Base-by-base conservation (phyloP, 2,888 invertebrate genomes). In the Galerucella calmariensis region DNA sequence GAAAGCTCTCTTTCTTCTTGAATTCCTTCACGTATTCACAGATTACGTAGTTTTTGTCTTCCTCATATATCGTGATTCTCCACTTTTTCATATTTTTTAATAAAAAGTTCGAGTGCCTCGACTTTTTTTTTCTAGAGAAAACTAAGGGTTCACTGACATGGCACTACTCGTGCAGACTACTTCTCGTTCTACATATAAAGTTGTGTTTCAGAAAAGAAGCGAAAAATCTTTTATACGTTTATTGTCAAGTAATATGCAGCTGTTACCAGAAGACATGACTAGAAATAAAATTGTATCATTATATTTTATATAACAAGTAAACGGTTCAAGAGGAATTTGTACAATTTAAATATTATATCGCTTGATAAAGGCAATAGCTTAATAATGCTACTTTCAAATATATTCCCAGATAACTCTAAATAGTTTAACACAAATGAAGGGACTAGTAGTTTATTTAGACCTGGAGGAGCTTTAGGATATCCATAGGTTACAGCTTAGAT, bases 231-330 rank as follows among this genome's bases (percentile, higher is more conserved):
- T 67, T 62, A 67, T 74, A 67, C 74, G 62, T 66, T 70, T 74
- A 66, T 74, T 71, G 69, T 75, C 72, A 72, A 73, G 67, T 72
- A 69, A 69, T 69, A 72, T 75, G 69, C 75, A 75, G 72, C 75
- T 75, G 75, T 72, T 75, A 67, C 72, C 75, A 63, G 69, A 73
- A 69, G 72, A 75, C 75, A 72, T 75, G 75, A 75, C 75, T 69
- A 58, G 75, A 75, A 75, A 73, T 72, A 68, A 73, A 75, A 75
- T 67, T 41, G 62, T 72, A 56, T 63, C 46, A 72, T 72, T 66
- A 72, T 70, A 20, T 69, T 70, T 72, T 73, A 72, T 65, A 75
- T 69, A 73, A 58, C 68, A 69, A 74, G 56, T 56, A 20, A 56
- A 16, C 3, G 56, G 16, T 56, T 9, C 56, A 16, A 56, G 16